A percentile compares a stretch with the other conserved stretches of the same genome.
Evolutionary conservation across 2,113 vertebrate genomes (phyloP).

Genomic region (Pan troglodytes): NHGRI_mPanTro3-v2.1_pri NC_072409.2:107599501-107600000

Average conservation of each 20-base stretch:
- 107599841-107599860: not conserved
- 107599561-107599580: not conserved
- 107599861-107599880: not conserved
- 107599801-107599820: not conserved
- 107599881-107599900: not conserved
- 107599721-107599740: not conserved
- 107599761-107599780: not conserved
- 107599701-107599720: not conserved
- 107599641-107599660: not conserved
- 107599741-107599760: not conserved
- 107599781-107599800: not conserved
- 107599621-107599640: not conserved
- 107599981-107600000: slow-evolving; percentile 55
- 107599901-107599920: slow-evolving; percentile 48
- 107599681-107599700: not conserved
- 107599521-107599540: slow-evolving; percentile 14
- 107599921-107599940: slow-evolving; percentile 58
- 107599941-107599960: slow-evolving; percentile 54
- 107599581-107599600: not conserved
- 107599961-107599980: slow-evolving; percentile 50
- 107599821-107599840: not conserved
- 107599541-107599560: not conserved
- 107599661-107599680: not conserved
- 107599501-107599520: not conserved
- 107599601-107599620: not conserved